Evolutionary conservation across 2,888 invertebrate genomes (phyloP), one percentile per base, ranked within the genome.

Genomic region (Myopa testacea): DNA sequence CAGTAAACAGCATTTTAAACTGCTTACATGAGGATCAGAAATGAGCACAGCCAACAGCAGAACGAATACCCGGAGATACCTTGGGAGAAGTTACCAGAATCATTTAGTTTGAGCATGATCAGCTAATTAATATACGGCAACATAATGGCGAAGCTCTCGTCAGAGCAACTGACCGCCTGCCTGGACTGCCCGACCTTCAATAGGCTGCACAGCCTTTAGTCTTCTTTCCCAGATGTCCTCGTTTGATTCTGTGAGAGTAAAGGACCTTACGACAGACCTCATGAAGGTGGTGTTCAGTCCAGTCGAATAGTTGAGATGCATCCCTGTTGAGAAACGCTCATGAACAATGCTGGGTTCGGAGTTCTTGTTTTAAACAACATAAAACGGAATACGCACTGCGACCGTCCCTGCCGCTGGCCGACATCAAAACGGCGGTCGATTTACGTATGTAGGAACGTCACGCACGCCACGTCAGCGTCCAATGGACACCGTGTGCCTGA

Each of bases 1-100:
- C 38, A 19, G 62, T 60, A 73, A 73, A 73, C 73, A 62, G 40
- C 34, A 63, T 63, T 72, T 62, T 73, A 73, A 73, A 73, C 73
- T 40, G 62, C 73, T 73, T 73, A 62, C 73, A 73, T 16, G 73
- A 38, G 60, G 58, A 16, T 72, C 60, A 72, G 55, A 26, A 26
- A 45, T 10, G 45, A 45, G 45, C 45, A 45, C 58, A 40, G n/a
- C 45, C 45, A 34, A 14, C 71, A 16, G 14, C 73, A 19, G 26
- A 38, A 4, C 60, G 19, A 62, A 72, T 45, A 62, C 40, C 14
- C 19, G n/a, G 16, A 0, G 55, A 55, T 14, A 55, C 14, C n/a
- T 55, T n/a, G n/a, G 5, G 4, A 50, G 52, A 52, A 26, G 55
- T 55, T 37, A 55, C 19, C 70, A 70, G 34, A 45, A 52, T 52